Evolutionary conservation across 92 coral and sea anemone genomes (phyloP), one percentile per base, ranked within the genome.

Genomic region (Parazoanthus atlanticus): DNA sequence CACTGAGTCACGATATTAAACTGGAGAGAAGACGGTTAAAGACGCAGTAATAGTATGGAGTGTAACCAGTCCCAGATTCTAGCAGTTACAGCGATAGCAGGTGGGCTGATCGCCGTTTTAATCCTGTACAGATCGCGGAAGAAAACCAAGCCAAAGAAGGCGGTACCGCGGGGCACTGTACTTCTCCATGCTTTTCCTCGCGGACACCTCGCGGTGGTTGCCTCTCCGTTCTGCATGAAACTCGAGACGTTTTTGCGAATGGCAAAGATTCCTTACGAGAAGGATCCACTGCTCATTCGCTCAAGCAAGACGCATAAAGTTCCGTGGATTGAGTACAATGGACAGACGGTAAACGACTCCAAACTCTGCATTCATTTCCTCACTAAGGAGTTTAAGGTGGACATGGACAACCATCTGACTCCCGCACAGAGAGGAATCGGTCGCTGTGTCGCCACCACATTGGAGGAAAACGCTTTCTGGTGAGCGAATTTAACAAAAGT

Each of bases 311-410:
- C 78, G 36, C 41, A 36, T 31, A 74, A 74, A 33, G 78, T 74
- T 74, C 78, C 78, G 78, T 74, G 78, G 47, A 74, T 74, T 36
- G 78, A 74, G 46, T 74, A 33, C 78, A 74, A 74, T 74, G 78
- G 78, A 4, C 41, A 74, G 29, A 74, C 78, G 41, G 15, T 74
- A 4, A 29, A 74, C 40, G 78, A 74, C 46, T 74, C 78, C 46
- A 74, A 74, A 74, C 78, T 74, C 10, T 74, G 78, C 78, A 74
- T 74, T 74, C 41, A 74, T 7, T 74, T 31, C 40, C 78, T 74
- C 41, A 74, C 78, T 7, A 17, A 74, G 4, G 78, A 74, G 78
- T 23, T 33, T 6, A 2, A 15, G n/a, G 78, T 74, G 10, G n/a
- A 33, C 32, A 5, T 74, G 43, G 78, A 74, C n/a, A 34, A 30